Evolutionary conservation across 2,113 vertebrate species (phyloP).

Genomic region (Platysternon megacephalum): DNA sequence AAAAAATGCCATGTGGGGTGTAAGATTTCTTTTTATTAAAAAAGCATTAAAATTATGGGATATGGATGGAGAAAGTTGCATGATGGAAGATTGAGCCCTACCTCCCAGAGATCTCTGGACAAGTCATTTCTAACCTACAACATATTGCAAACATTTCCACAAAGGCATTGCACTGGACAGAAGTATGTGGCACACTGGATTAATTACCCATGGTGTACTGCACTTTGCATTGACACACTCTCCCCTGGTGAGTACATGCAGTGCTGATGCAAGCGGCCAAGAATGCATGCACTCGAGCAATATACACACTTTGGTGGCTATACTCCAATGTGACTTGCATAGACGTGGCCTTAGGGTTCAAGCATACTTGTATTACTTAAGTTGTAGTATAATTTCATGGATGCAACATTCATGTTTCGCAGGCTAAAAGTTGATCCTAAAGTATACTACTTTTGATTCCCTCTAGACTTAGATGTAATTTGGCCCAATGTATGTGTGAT

Average conservation of each 20-base stretch:
- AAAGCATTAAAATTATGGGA: neutral
- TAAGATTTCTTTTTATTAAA: neutral
- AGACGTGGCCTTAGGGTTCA: too few relatives aligned
- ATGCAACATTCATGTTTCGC: constrained; percentile 14
- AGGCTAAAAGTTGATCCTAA: constrained; percentile 7
- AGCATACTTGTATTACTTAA: too few relatives aligned
- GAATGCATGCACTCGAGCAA: too few relatives aligned
- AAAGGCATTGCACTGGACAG: neutral
- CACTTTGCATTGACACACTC: neutral
- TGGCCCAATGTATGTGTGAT: constrained; percentile 3
- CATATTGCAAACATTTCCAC: neutral
- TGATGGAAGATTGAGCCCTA: neutral
- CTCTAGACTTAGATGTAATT: constrained; percentile 32
- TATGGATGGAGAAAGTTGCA: neutral
- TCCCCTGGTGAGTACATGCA: neutral
- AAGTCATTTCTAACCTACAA: neutral
- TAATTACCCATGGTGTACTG: neutral
- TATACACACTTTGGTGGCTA: too few relatives aligned
- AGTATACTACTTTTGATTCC: neutral
- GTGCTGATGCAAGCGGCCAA: too few relatives aligned
- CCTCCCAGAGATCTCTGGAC: neutral
- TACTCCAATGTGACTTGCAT: too few relatives aligned
- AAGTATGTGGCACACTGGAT: neutral
- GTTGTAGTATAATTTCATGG: neutral
- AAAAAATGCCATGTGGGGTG: neutral